Percentiles rank a stretch among this genome's conserved stretches.
phyloP scores from a whole-genome alignment of 2,888 invertebrate genomes.

The Allolobophora icterica region DNA sequence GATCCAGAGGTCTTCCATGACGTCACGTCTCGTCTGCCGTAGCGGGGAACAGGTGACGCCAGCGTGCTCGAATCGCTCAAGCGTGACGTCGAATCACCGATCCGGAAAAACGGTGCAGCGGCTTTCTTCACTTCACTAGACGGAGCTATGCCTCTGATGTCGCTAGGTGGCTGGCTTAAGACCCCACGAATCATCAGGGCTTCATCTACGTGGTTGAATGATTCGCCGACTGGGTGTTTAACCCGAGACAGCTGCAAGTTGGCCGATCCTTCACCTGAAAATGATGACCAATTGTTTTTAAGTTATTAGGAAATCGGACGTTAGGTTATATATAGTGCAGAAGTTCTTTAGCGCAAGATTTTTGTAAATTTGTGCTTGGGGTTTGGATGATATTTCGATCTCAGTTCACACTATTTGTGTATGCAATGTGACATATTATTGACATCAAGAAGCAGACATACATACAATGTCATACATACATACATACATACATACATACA shows the following conservation, averaged over 20 bases:
- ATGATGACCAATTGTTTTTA: too few relatives aligned
- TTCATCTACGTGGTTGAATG: background rate
- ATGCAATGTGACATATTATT: too few relatives aligned
- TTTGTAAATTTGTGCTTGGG: too few relatives aligned
- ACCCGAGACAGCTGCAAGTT: background rate
- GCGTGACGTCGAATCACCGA: background rate
- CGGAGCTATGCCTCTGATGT: background rate
- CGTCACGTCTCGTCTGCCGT: background rate
- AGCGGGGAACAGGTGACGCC: background rate
- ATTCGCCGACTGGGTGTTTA: background rate
- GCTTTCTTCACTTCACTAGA: background rate
- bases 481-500: too few relatives aligned
- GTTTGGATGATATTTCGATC: too few relatives aligned
- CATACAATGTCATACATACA: too few relatives aligned
- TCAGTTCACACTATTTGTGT: too few relatives aligned
- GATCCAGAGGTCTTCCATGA: background rate
- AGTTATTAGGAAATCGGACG: too few relatives aligned
- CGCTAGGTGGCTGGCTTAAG: background rate
- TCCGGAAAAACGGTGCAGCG: background rate
- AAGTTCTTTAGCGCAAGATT: too few relatives aligned
- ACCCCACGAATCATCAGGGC: background rate
- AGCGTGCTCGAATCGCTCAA: background rate
- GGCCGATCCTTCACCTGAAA: background rate
- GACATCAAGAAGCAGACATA: too few relatives aligned
- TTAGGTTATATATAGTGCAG: too few relatives aligned